Conservation (phyloP, 2,888 invertebrate genomes). For the Zonitis immaculata region DNA sequence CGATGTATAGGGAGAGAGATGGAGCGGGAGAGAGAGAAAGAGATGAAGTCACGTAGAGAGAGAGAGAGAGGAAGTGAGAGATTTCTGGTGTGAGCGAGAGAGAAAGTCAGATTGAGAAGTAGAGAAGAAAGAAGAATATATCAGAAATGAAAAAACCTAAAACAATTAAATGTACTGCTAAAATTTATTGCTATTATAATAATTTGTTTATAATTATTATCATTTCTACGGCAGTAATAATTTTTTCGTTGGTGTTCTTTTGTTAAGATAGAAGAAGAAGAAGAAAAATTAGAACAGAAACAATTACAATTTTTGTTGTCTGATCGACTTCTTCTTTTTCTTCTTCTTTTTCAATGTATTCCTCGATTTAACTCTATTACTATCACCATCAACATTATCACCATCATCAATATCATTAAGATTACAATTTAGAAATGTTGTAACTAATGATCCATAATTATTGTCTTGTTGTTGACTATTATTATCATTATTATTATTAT, state of each 20-base stretch:
- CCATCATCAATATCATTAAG: not conserved
- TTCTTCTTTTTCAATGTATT: slow-evolving; percentile 37
- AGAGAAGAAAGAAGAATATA: not conserved
- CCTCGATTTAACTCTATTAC: not conserved
- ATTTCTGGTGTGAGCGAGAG: too few species aligned
- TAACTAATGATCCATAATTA: not conserved
- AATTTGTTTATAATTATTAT: slow-evolving; percentile 13
- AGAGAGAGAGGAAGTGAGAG: too few species aligned
- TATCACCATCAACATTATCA: not conserved
- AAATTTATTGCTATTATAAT: not conserved
- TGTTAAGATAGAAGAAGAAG: too few species aligned
- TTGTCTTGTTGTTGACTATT: slow-evolving; percentile 22
- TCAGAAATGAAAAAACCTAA: too few species aligned
- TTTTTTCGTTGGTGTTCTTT: slow-evolving; percentile 13
- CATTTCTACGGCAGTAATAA: slow-evolving; percentile 32
- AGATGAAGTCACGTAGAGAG: too few species aligned
- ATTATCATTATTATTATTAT: slow-evolving; percentile 16
- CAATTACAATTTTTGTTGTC: slow-evolving; percentile 32
- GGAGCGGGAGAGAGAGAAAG: too few species aligned
- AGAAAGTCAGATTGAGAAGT: too few species aligned
- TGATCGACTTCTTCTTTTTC: slow-evolving; percentile 38
- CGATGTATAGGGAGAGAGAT: too few species aligned
- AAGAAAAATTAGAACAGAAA: too few species aligned
- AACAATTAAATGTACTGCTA: too few species aligned
- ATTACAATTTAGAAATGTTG: not conserved